Evolutionary conservation across 1,140 invertebrate genomes (phyloP), one percentile per base, ranked within the genome.

Genomic region (Drosophila sucinea): DNA sequence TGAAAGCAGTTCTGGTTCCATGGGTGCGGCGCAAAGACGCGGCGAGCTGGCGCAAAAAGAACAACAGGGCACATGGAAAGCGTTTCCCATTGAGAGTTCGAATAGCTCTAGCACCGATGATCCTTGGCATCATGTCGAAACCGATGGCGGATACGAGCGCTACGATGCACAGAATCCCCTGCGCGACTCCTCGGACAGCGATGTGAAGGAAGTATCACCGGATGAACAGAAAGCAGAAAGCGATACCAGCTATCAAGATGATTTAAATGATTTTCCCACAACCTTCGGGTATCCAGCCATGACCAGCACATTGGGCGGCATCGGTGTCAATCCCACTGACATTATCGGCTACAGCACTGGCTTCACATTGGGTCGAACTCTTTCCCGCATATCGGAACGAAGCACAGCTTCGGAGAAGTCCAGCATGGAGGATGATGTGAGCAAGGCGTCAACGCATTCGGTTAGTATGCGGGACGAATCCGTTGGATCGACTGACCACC

Each of bases 381-480:
- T 97, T 23, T 97, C 96, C 1, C 93, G 96, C 60, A 98, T 98
- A 82, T 97, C 96, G 2, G 97, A 98, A 92, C 93, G 96, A 27
- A 97, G 96, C 70, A 97, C 96, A 6, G 96, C 96, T 11, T 97
- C 96, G 1, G 96, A 97, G 82, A 95, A 96, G 87, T 95, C 95
- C 58, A 94, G 93, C 71, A 95, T 96, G 73, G 94, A 97, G 70
- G 96, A 97, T 84, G 96, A 97, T 92, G 96, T 96, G 0, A 96
- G 96, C 32, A 97, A 97, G 92, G 96, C 95, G 1, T 96, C 95
- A 35, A 93, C 93, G 23, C 94, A 96, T 60, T 96, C 96, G 4
- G 95, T 96, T 47, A 97, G 96, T 91, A 93, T 96, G 60, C 96
- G 96, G 76, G 96, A 97, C 83, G 96, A 97, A 87, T 97, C 96